Evolutionary conservation across 2,113 vertebrate genomes (phyloP).

Genomic region (Epinephelus lanceolatus): DNA sequence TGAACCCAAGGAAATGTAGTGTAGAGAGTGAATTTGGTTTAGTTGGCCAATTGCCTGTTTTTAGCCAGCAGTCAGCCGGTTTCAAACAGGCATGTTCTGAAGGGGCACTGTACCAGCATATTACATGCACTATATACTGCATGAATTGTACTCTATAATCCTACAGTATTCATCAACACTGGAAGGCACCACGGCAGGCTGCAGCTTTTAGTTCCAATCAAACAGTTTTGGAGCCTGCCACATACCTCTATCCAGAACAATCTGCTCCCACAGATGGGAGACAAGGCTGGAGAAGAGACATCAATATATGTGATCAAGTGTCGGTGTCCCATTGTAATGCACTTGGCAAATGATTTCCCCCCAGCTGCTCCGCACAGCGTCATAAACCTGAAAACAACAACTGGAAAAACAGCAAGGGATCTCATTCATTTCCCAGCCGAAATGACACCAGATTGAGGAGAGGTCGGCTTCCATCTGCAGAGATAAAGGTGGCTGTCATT

Average conservation of each 20-base stretch:
- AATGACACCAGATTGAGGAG: conserved; percentile 35
- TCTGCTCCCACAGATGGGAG: conserved; percentile 68
- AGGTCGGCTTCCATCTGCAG: conserved; percentile 50
- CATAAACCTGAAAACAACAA: conserved; percentile 68
- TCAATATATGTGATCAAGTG: conserved; percentile 64
- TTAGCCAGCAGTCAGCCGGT: no score
- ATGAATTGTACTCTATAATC: background rate
- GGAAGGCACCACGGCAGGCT: background rate
- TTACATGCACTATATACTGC: background rate
- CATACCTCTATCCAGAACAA: conserved; percentile 49
- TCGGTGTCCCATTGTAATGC: conserved; percentile 50
- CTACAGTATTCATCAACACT: background rate
- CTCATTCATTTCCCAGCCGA: conserved; percentile 34
- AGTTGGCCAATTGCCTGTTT: no score
- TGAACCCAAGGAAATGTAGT: no score
- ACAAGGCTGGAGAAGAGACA: conserved; percentile 27
- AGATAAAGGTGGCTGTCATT: conserved; percentile 23
- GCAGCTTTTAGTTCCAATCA: conserved; percentile 30
- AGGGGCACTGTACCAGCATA: background rate
- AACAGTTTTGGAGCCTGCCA: background rate
- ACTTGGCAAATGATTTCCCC: conserved; percentile 52
- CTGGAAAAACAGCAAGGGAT: conserved; percentile 41
- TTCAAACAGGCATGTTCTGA: no score
- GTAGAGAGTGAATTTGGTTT: no score
- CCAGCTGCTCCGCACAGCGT: conserved; percentile 53